Base-by-base conservation (phyloP, 2,888 invertebrate species). In the Sphaerolaimus hirsutus region DNA sequence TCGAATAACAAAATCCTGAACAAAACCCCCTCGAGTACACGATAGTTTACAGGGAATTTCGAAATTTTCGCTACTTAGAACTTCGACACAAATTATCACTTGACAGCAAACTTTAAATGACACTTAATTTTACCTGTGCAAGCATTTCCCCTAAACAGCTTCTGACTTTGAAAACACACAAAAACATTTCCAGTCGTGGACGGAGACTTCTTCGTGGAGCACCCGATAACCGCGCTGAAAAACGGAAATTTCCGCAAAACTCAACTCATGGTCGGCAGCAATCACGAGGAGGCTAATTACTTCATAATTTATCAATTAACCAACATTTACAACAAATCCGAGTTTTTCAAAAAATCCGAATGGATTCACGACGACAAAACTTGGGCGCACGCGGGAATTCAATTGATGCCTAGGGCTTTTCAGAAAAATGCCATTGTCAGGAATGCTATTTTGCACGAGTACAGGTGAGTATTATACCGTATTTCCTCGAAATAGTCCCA, bases 271-370 rank as follows among this genome's bases (percentile, higher is more conserved):
- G 76, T 84, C 73, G 89, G 91, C 32, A 81, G 80, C 44, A 87
- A 89, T 64, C 77, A 78, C 19, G 84, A 89, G 63, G 89, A 91
- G 64, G 86, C 84, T 38, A 81, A 80, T 63, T 91, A 81, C 66
- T 89, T 86, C 63, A 80, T 89, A 52, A 76, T 87, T 53, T 91
- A 89, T 67, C 83, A 83, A 62, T 70, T 86, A 61, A 80, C 81
- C 64, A 79, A 81, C 60, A 79, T 84, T 23, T 77, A 78, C 54
- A 78, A 82, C 46, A 74, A 35, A n/a, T 49, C 55, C 17, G 55
- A 59, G 21, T 58, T 62, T 48, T 61, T 64, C 51, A 50, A 51
- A 1, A 54, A 58, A 45, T 48, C 53, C 19, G 57, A 61, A 21
- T 62, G 59, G 49, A 53, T 62, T 32, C 54, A 51, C 35, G 55